These are phyloP conservation scores for Mus spicilegus DNA, from an alignment of 2,113 vertebrate genomes.

Conservation along the genomic window DNA sequence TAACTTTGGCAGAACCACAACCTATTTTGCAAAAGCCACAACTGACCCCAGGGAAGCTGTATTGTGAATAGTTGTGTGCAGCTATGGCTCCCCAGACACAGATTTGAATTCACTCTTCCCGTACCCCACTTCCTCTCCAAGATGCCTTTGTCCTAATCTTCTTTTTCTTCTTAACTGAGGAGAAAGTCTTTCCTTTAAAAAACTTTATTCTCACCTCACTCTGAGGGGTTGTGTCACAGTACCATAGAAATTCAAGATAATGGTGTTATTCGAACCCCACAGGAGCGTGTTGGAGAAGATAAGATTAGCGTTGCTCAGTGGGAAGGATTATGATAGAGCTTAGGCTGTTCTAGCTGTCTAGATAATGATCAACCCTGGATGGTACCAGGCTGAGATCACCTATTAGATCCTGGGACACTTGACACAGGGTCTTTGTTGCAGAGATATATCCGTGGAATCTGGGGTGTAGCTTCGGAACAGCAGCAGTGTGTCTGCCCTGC, in stretches of 20 bases:
- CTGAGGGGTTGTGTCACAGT: conserved; percentile 9
- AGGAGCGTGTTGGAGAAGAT: conserved; percentile 41
- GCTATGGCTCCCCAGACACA: background rate
- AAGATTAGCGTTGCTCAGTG: background rate
- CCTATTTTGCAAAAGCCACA: background rate
- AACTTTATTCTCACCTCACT: background rate
- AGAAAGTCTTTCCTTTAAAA: background rate
- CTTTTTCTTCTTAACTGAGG: background rate
- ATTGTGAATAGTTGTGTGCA: background rate
- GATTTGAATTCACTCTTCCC: background rate
- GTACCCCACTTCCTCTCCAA: no score
- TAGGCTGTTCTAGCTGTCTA: conserved; percentile 1
- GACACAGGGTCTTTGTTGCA: conserved; percentile 1
- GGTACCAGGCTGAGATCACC: background rate
- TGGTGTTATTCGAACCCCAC: background rate
- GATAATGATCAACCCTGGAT: conserved; percentile 2
- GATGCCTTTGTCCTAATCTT: background rate
- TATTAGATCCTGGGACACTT: conserved; percentile 23
- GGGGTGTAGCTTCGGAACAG: background rate
- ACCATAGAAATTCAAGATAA: conserved; percentile 29
- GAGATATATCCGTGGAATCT: background rate
- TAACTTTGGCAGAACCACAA: background rate
- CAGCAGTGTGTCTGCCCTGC: background rate
- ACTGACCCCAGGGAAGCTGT: background rate
- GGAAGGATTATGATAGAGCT: conserved; percentile 56